These are phyloP conservation scores for Tipula confusa DNA, from an alignment of 2,888 invertebrate genomes.

Conservation along the genomic window DNA sequence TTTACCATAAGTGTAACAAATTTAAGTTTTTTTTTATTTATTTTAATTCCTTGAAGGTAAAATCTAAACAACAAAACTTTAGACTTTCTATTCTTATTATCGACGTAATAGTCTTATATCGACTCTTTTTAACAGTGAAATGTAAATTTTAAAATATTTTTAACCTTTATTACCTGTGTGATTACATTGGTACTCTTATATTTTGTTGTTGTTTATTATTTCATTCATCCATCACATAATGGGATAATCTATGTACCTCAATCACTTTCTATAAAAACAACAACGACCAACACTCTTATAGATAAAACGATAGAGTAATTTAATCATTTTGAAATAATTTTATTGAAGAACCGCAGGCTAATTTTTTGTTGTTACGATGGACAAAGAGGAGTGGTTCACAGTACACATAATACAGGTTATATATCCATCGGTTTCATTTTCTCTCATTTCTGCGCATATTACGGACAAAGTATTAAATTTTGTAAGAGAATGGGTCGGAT, in stretches of 20 bases:
- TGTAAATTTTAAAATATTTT: not conserved
- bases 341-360: not conserved
- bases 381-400: not conserved
- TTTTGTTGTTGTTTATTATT: not conserved
- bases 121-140: not conserved
- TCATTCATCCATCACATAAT: not conserved
- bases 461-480: too few species aligned
- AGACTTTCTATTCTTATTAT: not conserved
- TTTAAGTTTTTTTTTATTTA: not conserved
- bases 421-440: too few species aligned
- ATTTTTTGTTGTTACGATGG: not conserved
- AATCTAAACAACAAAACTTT: not conserved
- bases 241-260: not conserved
- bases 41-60: constrained; percentile 3
- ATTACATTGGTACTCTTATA: not conserved
- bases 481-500: too few species aligned
- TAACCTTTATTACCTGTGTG: not conserved
- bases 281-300: not conserved
- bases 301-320: not conserved
- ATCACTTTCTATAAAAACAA: not conserved
- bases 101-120: not conserved
- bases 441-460: too few species aligned
- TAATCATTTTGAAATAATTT: not conserved
- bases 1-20: not conserved
- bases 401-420: too few species aligned